Evolutionary conservation across 2,888 invertebrate genomes (phyloP).

Genomic region (Acrobasis suavella): DNA sequence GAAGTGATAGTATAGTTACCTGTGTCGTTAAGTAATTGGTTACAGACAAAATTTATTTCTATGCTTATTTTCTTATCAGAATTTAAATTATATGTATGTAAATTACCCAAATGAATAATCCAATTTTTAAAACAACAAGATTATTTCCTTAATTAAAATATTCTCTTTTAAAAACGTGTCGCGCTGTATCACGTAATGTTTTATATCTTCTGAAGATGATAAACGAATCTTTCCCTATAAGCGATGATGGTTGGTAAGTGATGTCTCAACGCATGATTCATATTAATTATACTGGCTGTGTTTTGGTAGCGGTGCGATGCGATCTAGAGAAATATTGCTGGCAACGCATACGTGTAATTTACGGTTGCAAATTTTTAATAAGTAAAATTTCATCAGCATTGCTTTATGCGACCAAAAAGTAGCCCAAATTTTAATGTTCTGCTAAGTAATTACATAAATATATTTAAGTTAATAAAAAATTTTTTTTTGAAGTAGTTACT

Average conservation of each 20-base stretch:
- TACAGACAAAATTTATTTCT: too few relatives aligned
- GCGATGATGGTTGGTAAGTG: not conserved
- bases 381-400: not conserved
- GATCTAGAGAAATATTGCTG: conserved; percentile 2
- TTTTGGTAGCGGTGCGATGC: not conserved
- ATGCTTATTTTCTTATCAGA: too few relatives aligned
- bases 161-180: not conserved
- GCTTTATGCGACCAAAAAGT: not conserved
- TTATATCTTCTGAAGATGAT: not conserved
- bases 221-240: not conserved
- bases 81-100: too few relatives aligned
- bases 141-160: not conserved
- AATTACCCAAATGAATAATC: too few relatives aligned
- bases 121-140: not conserved
- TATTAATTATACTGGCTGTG: not conserved
- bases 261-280: not conserved
- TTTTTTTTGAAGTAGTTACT: too few relatives aligned
- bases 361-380: not conserved
- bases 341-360: not conserved
- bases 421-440: too few relatives aligned
- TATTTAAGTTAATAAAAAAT: too few relatives aligned
- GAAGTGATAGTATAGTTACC: too few relatives aligned
- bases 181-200: not conserved
- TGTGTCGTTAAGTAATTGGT: too few relatives aligned
- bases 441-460: too few relatives aligned